Percentiles rank a stretch among this genome's conserved stretches.
Conservation (phyloP, 2,888 invertebrate genomes). For the Apamea epomidion region DNA sequence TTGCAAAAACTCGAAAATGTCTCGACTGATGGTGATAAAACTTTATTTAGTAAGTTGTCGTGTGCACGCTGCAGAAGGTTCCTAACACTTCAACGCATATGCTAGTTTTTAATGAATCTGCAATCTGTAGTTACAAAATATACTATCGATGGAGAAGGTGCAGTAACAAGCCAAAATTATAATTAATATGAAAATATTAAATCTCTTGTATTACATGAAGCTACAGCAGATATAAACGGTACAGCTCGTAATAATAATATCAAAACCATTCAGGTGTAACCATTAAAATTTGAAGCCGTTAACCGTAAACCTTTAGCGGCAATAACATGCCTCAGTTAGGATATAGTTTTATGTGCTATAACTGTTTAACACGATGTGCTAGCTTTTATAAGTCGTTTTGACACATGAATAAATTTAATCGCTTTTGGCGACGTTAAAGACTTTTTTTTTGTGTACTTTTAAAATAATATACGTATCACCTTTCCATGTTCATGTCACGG, state of each 20-base stretch:
- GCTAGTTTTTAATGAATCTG: neutral
- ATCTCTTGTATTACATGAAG: constrained; percentile 11
- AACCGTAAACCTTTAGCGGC: constrained; percentile 62
- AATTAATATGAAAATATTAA: neutral
- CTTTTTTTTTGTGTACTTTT: constrained; percentile 4
- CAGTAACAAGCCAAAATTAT: neutral
- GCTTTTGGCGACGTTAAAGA: constrained; percentile 25
- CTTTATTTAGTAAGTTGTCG: neutral
- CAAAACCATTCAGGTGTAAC: constrained; percentile 52
- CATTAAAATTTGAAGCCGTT: constrained; percentile 59
- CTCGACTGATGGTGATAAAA: neutral
- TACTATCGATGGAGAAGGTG: neutral
- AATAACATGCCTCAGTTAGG: constrained; percentile 65
- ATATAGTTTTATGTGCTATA: constrained; percentile 67
- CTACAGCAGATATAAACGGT: constrained; percentile 40
- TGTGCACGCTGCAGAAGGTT: neutral
- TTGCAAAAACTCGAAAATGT: neutral
- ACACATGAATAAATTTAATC: constrained; percentile 59
- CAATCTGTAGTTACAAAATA: neutral
- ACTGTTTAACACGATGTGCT: constrained; percentile 62
- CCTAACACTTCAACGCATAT: neutral
- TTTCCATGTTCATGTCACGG: neutral
- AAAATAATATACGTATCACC: neutral
- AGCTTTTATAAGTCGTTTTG: constrained; percentile 51
- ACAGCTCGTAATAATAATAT: constrained; percentile 53